Evolutionary conservation across 2,888 invertebrate species (phyloP).

Genomic region (Oxycera nigricornis): DNA sequence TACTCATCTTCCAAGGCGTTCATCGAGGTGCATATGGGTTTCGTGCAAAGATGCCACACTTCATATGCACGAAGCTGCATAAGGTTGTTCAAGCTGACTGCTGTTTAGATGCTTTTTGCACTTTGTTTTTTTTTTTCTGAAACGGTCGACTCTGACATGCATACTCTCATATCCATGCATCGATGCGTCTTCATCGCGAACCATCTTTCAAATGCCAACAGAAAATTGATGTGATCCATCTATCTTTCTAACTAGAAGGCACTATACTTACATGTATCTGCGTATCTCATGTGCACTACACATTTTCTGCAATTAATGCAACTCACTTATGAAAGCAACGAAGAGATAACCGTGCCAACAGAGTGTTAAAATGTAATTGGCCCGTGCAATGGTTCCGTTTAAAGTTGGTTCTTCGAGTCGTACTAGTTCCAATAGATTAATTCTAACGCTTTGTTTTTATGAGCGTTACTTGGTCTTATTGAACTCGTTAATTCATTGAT

Average conservation of each 20-base stretch:
- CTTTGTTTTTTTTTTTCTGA: background rate
- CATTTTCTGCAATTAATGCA: constrained; percentile 1
- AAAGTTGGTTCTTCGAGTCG: background rate
- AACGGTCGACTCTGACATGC: constrained; percentile 31
- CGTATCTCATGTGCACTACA: background rate
- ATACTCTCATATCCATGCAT: constrained; percentile 35
- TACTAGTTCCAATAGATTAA: constrained; percentile 18
- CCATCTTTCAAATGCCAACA: constrained; percentile 32
- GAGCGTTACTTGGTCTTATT: no score
- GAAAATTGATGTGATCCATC: constrained; percentile 46
- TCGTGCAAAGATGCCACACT: constrained; percentile 26
- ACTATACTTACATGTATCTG: background rate
- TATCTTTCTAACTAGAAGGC: background rate
- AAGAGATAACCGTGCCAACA: constrained; percentile 38
- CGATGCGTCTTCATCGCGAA: constrained; percentile 37
- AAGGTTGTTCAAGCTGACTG: constrained; percentile 34
- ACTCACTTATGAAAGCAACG: constrained; percentile 11
- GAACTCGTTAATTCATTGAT: no score
- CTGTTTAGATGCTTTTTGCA: constrained; percentile 19
- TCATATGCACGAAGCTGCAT: constrained; percentile 6
- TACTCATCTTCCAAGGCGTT: background rate
- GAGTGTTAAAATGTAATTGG: constrained; percentile 42
- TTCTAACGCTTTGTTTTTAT: background rate
- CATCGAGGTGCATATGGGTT: background rate
- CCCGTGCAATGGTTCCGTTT: constrained; percentile 23